Evolutionary conservation across 2,113 vertebrate genomes (phyloP).

Genomic region (Ailuropoda melanoleuca): DNA sequence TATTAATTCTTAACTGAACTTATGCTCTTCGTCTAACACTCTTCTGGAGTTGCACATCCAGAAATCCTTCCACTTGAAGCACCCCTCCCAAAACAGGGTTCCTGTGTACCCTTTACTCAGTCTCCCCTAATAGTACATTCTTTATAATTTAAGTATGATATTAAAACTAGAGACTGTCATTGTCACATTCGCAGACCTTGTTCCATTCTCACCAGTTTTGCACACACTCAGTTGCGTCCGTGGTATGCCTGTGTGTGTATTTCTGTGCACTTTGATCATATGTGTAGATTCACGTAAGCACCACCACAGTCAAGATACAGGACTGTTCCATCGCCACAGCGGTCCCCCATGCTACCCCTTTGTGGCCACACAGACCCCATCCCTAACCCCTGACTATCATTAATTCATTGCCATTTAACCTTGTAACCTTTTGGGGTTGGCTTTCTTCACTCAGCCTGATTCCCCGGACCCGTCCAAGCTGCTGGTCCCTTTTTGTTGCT

Average conservation of each 20-base stretch:
- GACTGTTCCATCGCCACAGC: not conserved
- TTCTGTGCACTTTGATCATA: not conserved
- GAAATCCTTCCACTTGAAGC: not conserved
- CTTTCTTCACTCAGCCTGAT: not conserved
- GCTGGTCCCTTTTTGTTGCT: not conserved
- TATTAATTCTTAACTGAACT: not conserved
- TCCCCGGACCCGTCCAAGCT: not conserved
- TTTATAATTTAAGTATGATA: not conserved
- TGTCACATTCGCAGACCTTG: not conserved
- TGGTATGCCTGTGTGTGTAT: not conserved
- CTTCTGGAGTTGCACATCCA: not conserved
- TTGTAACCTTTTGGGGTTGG: not conserved
- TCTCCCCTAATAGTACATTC: not conserved
- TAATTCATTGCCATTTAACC: not conserved
- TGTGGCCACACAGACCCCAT: too few relatives aligned
- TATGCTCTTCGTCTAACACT: not conserved
- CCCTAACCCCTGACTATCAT: not conserved
- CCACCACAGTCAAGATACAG: not conserved
- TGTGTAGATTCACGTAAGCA: not conserved
- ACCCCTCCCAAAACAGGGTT: too few relatives aligned
- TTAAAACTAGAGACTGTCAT: not conserved
- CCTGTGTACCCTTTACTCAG: not conserved
- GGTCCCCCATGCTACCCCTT: not conserved
- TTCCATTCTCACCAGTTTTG: not conserved
- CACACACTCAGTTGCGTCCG: accelerated